Conservation (phyloP, 1,140 invertebrate genomes). For the Adelges cooleyi region DNA sequence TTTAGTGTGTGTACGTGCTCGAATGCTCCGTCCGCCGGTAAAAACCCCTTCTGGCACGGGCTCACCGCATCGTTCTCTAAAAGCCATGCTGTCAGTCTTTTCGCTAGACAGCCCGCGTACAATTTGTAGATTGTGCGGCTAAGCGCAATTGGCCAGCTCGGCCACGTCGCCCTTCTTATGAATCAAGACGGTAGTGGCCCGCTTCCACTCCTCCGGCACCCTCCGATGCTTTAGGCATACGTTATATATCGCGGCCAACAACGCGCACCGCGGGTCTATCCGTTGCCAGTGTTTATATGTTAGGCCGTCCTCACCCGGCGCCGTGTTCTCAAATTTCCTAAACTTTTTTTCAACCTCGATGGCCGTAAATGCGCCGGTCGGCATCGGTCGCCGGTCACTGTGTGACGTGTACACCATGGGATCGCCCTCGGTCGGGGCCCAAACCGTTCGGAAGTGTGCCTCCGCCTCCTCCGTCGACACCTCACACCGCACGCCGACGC, state of each 20-base stretch:
- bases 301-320: constrained; percentile 32
- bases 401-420: no score
- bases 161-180: constrained; percentile 35
- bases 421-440: background rate
- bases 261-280: background rate
- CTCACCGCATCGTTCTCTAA: background rate
- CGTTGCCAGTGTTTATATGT: constrained; percentile 12
- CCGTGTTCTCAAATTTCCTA: constrained; percentile 32
- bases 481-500: no score
- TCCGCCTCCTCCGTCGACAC: background rate
- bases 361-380: background rate
- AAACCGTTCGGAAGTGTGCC: background rate
- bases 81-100: constrained; percentile 4
- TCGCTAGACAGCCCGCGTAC: constrained; percentile 34
- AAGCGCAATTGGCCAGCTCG: constrained; percentile 34
- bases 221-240: constrained; percentile 7
- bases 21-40: background rate
- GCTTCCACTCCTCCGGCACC: constrained; percentile 32
- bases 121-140: constrained; percentile 35
- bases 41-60: constrained; percentile 30
- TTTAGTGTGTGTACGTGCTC: background rate
- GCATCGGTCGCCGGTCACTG: background rate
- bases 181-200: constrained; percentile 34
- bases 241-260: constrained; percentile 30
- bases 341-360: no score